Base-by-base conservation (phyloP, 2,888 invertebrate genomes). In the Lymantria monacha region DNA sequence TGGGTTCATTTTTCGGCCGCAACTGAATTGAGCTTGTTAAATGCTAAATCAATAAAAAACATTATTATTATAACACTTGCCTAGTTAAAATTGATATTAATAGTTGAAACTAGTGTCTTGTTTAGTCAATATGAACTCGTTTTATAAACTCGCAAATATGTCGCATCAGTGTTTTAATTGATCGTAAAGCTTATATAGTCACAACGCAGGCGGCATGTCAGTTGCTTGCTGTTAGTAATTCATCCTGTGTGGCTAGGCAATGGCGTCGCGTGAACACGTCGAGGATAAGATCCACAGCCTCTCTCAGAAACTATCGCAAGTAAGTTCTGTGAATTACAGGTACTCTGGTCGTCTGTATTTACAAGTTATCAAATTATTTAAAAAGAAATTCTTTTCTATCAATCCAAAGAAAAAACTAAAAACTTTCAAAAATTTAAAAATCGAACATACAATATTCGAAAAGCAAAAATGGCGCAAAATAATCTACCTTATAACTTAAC, bases 231-330 rank as follows among this genome's bases (percentile, higher is more conserved):
- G 74, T 84, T 69, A 81, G 84, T 90, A 90, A 90, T 83, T 71
- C 81, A 80, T 91, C 83, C 81, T 88, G 80, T 91, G 89, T 90
- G 87, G 83, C 77, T 92, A 94, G 95, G 94, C 95, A 81, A 93
- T 94, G 91, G 94, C 93, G 92, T 92, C 93, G 82, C 93, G 94
- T 83, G 94, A 94, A 76, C 93, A 93, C 92, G 93, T 93, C 85
- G 94, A 94, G 91, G 94, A 94, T 92, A 93, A 94, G 93, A 94
- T 94, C 84, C 93, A 93, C 92, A 88, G 92, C 91, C 93, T 94
- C 88, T 93, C 93, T 83, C 94, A 94, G 93, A 94, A 94, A 89
- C 91, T 94, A 82, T 92, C 93, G 86, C 94, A 94, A 93, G 95
- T 95, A 94, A 95, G 95, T 94, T 73, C 75, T 74, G 70, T 72